Conservation (phyloP, 2,797 vertebrate genomes). For the Leptodactylus fallax region DNA sequence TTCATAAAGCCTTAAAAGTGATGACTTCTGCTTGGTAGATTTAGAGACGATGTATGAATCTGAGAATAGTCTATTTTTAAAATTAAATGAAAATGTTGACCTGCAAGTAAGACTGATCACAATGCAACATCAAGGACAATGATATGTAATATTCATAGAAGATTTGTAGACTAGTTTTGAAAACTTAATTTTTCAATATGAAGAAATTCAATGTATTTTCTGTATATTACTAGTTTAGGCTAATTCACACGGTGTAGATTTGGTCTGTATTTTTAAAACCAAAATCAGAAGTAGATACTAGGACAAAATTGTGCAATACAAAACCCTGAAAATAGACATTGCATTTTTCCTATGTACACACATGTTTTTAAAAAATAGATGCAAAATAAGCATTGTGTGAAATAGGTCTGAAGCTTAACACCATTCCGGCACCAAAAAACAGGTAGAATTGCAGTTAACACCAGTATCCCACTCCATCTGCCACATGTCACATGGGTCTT, state of each 20-base stretch:
- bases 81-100: not conserved
- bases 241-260: not conserved
- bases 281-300: not conserved
- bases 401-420: not conserved
- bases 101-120: not conserved
- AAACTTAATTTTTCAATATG: not conserved
- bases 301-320: too few relatives aligned
- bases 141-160: not conserved
- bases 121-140: not conserved
- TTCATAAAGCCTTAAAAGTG: constrained; percentile 52
- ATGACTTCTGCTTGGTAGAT: not conserved
- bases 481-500: not conserved
- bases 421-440: not conserved
- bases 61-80: not conserved
- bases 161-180: constrained; percentile 12
- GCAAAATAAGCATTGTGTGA: too few relatives aligned
- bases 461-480: not conserved
- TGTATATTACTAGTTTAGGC: not conserved
- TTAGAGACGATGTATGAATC: not conserved
- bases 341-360: too few relatives aligned
- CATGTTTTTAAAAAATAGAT: not conserved
- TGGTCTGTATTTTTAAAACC: not conserved
- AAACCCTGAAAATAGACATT: too few relatives aligned
- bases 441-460: not conserved
- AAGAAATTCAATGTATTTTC: not conserved